phyloP scores from a whole-genome alignment of 2,797 vertebrate species.

The Poecilia gillii region DNA sequence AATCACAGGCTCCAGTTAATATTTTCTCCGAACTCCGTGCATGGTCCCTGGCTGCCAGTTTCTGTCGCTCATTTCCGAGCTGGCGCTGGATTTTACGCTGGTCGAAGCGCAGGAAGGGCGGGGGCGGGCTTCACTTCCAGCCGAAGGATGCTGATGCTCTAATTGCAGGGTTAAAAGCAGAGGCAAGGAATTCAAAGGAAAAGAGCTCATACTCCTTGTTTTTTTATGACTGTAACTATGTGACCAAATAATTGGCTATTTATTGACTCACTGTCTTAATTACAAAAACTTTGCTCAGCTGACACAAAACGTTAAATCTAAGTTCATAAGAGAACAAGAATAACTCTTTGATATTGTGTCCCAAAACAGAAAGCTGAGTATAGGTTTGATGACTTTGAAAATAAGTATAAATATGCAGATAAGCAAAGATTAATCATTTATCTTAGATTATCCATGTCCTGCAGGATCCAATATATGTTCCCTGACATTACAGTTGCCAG shows the following conservation, averaged over 20 bases:
- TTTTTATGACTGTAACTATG: background rate
- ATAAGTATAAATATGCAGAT: too few species aligned
- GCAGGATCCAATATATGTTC: background rate
- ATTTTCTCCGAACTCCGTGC: conserved; percentile 39
- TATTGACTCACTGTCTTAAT: background rate
- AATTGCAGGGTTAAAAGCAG: conserved; percentile 28
- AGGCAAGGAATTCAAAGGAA: background rate
- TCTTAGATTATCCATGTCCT: background rate
- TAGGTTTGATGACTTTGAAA: background rate
- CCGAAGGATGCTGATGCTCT: conserved; percentile 36
- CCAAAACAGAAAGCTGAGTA: background rate
- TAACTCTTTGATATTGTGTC: background rate
- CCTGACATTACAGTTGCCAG: conserved; percentile 55
- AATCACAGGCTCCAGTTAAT: conserved; percentile 42
- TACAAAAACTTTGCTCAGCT: background rate
- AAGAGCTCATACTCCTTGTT: background rate
- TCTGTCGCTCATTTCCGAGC: conserved; percentile 51
- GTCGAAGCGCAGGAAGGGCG: conserved; percentile 50
- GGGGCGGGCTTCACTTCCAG: conserved; percentile 37
- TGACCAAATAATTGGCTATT: background rate
- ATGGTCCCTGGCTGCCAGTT: conserved; percentile 36
- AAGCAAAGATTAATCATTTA: background rate
- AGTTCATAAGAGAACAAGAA: background rate
- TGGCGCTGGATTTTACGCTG: conserved; percentile 48
- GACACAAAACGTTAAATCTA: background rate